Conservation (phyloP, 2,797 vertebrate genomes). For the Spinus pinus region DNA sequence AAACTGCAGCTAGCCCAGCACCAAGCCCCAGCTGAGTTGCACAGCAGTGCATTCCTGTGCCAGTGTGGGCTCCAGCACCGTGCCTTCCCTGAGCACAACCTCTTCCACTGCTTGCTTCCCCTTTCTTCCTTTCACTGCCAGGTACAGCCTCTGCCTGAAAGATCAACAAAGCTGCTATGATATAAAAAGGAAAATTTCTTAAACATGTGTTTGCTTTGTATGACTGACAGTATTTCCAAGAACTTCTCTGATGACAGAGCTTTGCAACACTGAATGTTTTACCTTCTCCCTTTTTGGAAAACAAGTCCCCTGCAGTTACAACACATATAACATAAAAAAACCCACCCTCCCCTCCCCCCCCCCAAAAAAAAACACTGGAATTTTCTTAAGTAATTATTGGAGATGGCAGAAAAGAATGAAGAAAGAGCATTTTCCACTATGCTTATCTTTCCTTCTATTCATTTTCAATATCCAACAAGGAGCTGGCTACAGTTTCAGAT, state of each 20-base stretch:
- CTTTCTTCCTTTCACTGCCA: not conserved
- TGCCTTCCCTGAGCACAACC: not conserved
- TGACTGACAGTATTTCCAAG: not conserved
- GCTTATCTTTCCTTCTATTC: not conserved
- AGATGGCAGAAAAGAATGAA: not conserved
- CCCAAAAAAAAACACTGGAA: not conserved
- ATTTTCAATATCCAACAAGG: not conserved
- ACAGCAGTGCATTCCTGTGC: accelerated
- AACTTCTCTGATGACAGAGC: not conserved
- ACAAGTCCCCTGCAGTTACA: not conserved
- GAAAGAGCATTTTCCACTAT: not conserved
- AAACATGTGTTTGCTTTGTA: not conserved
- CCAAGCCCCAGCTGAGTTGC: not conserved
- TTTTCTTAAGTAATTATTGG: not conserved
- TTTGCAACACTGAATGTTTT: not conserved
- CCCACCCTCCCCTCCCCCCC: too few relatives aligned
- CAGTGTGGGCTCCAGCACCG: not conserved
- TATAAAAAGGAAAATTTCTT: not conserved
- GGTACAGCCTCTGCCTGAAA: not conserved
- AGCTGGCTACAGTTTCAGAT: not conserved
- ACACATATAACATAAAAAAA: not conserved
- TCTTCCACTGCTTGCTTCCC: not conserved
- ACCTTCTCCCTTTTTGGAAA: not conserved
- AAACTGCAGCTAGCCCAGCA: not conserved
- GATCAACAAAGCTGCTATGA: not conserved